phyloP scores from a whole-genome alignment of 2,797 vertebrate genomes.

The Leucoraja ocellata region DNA sequence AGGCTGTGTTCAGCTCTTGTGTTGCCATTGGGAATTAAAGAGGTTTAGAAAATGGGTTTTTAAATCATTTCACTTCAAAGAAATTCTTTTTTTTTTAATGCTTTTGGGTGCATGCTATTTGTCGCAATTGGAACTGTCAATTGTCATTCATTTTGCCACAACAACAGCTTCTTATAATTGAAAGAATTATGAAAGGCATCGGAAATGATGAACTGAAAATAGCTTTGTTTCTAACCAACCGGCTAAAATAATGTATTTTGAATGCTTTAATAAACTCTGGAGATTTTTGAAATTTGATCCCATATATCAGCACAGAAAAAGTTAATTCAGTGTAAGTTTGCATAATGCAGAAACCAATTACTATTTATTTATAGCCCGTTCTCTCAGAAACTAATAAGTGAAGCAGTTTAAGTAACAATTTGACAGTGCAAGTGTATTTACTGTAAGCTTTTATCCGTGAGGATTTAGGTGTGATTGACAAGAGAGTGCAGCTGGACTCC shows the following conservation, averaged over 20 bases:
- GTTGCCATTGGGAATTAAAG: neutral
- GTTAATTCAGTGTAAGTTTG: neutral
- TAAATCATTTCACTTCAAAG: neutral
- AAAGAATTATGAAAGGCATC: neutral
- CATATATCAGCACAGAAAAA: neutral
- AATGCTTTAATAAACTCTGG: neutral
- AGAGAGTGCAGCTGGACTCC: neutral
- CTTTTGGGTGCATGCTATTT: neutral
- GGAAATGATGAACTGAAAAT: neutral
- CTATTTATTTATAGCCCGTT: conserved; percentile 19
- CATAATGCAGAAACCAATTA: neutral
- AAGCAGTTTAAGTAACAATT: conserved; percentile 12
- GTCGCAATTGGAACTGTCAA: neutral
- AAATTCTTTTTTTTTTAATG: neutral
- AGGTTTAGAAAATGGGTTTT: neutral
- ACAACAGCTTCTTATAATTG: neutral
- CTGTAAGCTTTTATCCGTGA: neutral
- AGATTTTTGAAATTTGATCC: conserved; percentile 1
- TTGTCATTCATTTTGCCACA: neutral
- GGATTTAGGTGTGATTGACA: conserved; percentile 30
- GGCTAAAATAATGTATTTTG: neutral
- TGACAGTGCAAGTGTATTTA: neutral
- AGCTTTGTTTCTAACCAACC: neutral
- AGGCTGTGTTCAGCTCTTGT: neutral
- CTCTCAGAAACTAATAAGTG: conserved; percentile 4